Evolutionary conservation across 1,140 invertebrate genomes (phyloP), one percentile per base, ranked within the genome.

Genomic region (Hylaeus volcanicus): DNA sequence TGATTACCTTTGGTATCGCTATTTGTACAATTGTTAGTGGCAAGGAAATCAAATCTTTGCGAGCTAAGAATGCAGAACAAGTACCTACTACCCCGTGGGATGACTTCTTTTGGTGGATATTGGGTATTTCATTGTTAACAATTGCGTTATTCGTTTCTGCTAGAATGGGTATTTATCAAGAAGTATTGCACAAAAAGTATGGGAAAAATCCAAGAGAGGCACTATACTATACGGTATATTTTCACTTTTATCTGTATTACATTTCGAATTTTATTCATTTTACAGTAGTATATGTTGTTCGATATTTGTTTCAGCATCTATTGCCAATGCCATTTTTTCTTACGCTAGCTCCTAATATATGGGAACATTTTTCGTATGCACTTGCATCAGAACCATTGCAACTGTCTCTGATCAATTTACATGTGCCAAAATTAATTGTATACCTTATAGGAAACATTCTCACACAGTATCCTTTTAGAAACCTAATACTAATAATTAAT

Each of bases 121-220:
- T 97, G 61, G 97, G 99, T 26, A 98, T 99, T 82, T 91, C 93
- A 1, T 95, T 99, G 84, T 93, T 99, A 12, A 97, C 97, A 0
- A 94, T 97, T 80, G 98, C 98, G 0, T 93, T 99, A 53, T 97
- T 99, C 81, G 94, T 99, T 75, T 99, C 99, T 1, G 98, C 99
- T 6, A 94, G 97, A 79, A 98, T 99, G 97, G 99, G 99, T 3
- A 98, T 99, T 80, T 99, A 97, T 92, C 99, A 99, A 94, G 98
- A 99, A 94, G 95, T 95, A 9, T 93, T 99, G 5, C 98, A 98
- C 90, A 94, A 94, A 78, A 95, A 96, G 76, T 96, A 97, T 93
- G 99, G 99, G 70, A 99, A 99, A 94, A 96, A 99, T 94, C 97
- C 99, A 0, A 95, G 96, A 84, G 99, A 99, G 94, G 98, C 98